phyloP scores from a whole-genome alignment of 1,140 invertebrate genomes.

The Musca vetustissima region DNA sequence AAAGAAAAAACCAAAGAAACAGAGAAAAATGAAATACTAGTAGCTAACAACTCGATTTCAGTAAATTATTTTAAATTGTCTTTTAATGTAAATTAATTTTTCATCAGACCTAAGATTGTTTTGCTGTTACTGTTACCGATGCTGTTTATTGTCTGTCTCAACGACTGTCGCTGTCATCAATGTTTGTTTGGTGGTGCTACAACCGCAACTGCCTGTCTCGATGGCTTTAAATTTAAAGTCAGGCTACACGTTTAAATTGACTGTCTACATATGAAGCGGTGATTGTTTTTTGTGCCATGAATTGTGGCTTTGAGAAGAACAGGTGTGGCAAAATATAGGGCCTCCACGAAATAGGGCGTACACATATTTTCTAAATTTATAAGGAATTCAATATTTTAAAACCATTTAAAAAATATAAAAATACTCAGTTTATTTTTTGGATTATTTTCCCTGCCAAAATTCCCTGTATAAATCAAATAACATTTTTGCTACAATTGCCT shows the following conservation, averaged over 20 bases:
- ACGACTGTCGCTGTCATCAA: not conserved
- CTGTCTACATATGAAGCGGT: slow-evolving; percentile 5
- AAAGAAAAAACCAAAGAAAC: not conserved
- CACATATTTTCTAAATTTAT: too few relatives aligned
- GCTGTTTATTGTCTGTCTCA: slow-evolving; percentile 1
- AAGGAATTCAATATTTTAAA: too few relatives aligned
- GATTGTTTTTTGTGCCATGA: too few relatives aligned
- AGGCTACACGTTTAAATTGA: slow-evolving; percentile 7
- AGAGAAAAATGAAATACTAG: slow-evolving; percentile 7
- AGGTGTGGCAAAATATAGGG: too few relatives aligned
- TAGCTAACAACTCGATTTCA: slow-evolving; percentile 20
- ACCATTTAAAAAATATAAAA: too few relatives aligned
- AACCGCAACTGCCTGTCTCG: slow-evolving; percentile 3
- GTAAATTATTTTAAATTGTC: slow-evolving; percentile 53
- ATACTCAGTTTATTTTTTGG: too few relatives aligned
- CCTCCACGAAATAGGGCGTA: too few relatives aligned
- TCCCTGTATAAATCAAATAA: too few relatives aligned
- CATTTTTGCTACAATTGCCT: too few relatives aligned
- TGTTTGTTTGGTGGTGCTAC: slow-evolving; percentile 7
- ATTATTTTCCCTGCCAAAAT: too few relatives aligned
- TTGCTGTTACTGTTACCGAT: slow-evolving; percentile 12
- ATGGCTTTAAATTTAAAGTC: slow-evolving; percentile 9
- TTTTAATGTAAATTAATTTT: slow-evolving; percentile 54
- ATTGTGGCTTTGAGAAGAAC: too few relatives aligned
- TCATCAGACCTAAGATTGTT: slow-evolving; percentile 35